These are phyloP conservation scores for Neodon shergylaensis DNA, from an alignment of 2,113 vertebrate species.

Conservation along the genomic window DNA sequence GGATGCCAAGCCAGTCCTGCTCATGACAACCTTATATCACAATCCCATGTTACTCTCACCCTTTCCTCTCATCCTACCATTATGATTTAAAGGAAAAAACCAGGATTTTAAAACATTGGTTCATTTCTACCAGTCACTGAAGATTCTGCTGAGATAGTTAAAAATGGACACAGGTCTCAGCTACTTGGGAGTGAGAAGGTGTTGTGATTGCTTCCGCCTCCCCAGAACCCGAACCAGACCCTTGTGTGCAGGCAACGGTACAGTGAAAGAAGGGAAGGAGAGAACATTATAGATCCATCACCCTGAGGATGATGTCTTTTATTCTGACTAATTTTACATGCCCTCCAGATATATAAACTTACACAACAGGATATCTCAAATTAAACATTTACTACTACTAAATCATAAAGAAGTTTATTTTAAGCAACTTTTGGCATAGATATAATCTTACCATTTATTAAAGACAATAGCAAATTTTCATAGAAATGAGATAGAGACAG, in stretches of 20 bases:
- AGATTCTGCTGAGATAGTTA: neutral
- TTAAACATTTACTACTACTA: neutral
- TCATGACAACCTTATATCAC: neutral
- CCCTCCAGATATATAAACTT: neutral
- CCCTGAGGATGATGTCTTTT: neutral
- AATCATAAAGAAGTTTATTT: neutral
- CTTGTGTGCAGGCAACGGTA: neutral
- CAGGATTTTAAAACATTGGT: neutral
- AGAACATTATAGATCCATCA: neutral
- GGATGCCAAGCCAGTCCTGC: neutral
- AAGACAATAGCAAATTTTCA: neutral
- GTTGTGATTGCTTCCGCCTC: neutral
- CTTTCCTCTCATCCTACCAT: neutral
- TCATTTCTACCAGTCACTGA: neutral
- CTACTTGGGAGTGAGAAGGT: neutral
- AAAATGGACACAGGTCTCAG: neutral
- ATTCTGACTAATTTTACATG: neutral
- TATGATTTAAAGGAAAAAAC: neutral
- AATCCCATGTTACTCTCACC: fast-evolving
- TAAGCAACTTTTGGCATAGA: neutral
- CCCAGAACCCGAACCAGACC: neutral
- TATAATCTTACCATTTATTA: neutral
- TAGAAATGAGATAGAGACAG: neutral
- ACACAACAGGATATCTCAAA: neutral
- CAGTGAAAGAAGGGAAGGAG: neutral